Evolutionary conservation across 1,140 invertebrate genomes (phyloP), one percentile per base, ranked within the genome.

Genomic region (Sogatella furcifera): DNA sequence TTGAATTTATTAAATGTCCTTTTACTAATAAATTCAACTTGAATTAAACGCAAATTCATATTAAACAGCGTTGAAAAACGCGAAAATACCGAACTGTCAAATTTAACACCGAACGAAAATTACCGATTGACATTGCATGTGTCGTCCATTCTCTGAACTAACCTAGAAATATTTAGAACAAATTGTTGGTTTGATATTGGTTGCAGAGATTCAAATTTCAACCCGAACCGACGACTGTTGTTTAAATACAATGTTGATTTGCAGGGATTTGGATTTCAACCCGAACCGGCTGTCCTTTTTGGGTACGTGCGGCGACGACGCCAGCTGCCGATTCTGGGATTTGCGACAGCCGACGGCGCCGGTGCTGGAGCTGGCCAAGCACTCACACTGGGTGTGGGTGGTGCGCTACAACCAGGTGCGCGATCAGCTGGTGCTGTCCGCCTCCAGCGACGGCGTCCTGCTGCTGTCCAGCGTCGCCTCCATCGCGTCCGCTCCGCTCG

Each of bases 281-380:
- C 89, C 92, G 15, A 98, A 98, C 76, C 88, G 91, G 70, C 94
- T 97, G 68, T 97, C 96, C 71, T 89, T 91, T 70, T 67, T 98
- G 60, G 91, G 89, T 1, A 95, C 88, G 14, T 95, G 92, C 68
- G 95, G 95, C 2, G 95, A 98, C 73, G 95, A 98, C 75, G 94
- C 93, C 5, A 85, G 84, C 44, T 81, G 92, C 34, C 94, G 94
- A 72, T 95, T 98, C 67, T 98, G 96, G 95, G 96, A 98, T 72
- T 86, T 92, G 66, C 78, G 96, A 59, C 89, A 91, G 70, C 76
- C 85, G 1, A 80, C 76, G 24, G 81, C 88, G 67, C 87, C 93
- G 1, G 77, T 96, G 5, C 83, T 92, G 68, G 83, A 82, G 1
- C 77, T 93, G 58, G 84, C 83, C 66, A 90, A 96, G 76, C 95